Conservation (phyloP, 2,113 vertebrate species). For the Leptobrachium ailaonicum region DNA sequence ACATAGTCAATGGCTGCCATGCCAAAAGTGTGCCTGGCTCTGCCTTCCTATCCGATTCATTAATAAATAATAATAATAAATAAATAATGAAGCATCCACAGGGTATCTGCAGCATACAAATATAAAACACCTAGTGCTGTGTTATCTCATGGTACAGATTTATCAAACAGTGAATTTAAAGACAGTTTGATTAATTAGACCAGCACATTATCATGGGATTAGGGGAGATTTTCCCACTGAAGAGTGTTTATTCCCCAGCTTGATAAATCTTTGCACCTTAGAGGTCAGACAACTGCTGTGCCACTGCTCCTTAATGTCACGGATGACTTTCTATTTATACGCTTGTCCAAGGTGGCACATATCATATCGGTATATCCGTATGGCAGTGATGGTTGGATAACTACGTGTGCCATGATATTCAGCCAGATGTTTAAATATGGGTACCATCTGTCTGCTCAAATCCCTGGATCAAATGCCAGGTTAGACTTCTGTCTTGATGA, state of each 20-base stretch:
- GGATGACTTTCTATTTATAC: slow-evolving; percentile 19
- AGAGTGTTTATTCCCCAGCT: slow-evolving; percentile 5
- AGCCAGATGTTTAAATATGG: too few relatives aligned
- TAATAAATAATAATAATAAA: too few relatives aligned
- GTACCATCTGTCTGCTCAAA: too few relatives aligned
- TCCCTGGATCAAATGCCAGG: too few relatives aligned
- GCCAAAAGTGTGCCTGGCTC: too few relatives aligned
- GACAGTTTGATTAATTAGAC: neutral
- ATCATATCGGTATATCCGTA: slow-evolving; percentile 13
- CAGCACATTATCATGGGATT: neutral
- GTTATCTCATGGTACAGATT: neutral
- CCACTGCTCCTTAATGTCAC: slow-evolving; percentile 32
- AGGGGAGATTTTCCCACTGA: neutral
- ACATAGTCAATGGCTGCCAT: too few relatives aligned
- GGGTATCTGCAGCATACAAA: too few relatives aligned
- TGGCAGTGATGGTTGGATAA: neutral
- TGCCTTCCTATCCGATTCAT: too few relatives aligned
- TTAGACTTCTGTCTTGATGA: too few relatives aligned
- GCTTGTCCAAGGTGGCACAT: slow-evolving; percentile 33
- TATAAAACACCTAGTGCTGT: too few relatives aligned
- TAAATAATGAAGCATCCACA: too few relatives aligned
- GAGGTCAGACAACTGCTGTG: slow-evolving; percentile 22
- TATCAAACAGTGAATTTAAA: neutral
- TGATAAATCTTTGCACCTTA: slow-evolving; percentile 23
- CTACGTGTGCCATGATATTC: too few relatives aligned